A percentile compares a stretch with the other conserved stretches of the same genome.
Conservation (phyloP, 1,140 invertebrate species). For the Dermatophagoides farinae region DNA sequence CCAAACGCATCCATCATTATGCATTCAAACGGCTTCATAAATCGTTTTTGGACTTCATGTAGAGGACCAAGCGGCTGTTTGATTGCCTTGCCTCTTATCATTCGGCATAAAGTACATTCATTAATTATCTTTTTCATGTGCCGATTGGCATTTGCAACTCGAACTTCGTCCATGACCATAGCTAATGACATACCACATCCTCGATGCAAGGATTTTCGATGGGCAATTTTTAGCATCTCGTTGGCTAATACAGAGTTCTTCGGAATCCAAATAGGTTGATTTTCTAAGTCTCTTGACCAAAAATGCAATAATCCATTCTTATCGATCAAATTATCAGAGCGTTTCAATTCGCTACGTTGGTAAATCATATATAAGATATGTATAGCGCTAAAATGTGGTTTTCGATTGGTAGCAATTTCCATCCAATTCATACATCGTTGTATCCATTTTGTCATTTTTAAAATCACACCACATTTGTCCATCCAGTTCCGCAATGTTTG, state of each 20-base stretch:
- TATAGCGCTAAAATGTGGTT: neutral
- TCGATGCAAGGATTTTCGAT: neutral
- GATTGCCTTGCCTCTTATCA: neutral
- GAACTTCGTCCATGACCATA: neutral
- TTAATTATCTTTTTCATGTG: neutral
- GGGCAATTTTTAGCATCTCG: neutral
- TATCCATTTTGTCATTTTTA: neutral
- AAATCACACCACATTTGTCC: neutral
- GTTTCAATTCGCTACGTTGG: neutral
- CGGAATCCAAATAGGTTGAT: neutral
- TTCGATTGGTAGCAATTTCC: neutral
- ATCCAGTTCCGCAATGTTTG: neutral
- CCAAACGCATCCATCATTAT: neutral
- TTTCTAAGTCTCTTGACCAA: neutral
- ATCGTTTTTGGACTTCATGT: neutral
- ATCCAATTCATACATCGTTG: neutral
- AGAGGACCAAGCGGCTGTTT: no score
- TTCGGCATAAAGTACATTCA: neutral
- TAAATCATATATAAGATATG: neutral
- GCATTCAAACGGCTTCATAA: neutral
- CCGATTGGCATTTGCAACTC: neutral
- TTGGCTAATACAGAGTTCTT: neutral
- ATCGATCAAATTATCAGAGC: neutral
- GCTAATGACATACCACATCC: neutral
- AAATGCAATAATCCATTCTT: neutral